A percentile compares a stretch with the other conserved stretches of the same genome.
phyloP scores from a whole-genome alignment of 2,113 vertebrate species.

The Mesembrinibis cayennensis region DNA sequence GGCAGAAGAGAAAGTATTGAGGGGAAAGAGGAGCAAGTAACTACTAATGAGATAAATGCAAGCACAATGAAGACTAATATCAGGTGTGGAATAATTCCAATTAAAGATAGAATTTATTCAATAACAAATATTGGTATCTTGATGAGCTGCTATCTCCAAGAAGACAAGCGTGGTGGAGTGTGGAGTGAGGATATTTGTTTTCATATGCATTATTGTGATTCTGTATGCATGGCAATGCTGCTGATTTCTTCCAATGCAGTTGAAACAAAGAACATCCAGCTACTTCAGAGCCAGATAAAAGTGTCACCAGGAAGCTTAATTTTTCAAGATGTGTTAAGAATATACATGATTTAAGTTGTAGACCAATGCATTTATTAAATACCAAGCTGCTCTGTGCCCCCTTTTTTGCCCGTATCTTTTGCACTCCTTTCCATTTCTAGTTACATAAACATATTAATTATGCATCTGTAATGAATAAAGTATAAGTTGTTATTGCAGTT shows the following conservation, averaged over 20 bases:
- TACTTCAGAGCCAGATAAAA: background rate
- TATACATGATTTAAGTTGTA: background rate
- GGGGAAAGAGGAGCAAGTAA: background rate
- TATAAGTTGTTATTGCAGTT: background rate
- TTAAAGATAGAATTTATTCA: background rate
- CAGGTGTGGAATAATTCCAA: background rate
- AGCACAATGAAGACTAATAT: background rate
- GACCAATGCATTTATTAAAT: background rate
- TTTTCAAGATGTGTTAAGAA: background rate
- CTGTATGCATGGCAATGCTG: background rate
- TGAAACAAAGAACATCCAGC: background rate
- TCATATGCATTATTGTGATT: background rate
- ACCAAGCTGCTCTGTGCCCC: background rate
- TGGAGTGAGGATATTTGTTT: background rate
- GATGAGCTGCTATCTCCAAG: background rate
- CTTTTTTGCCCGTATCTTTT: background rate
- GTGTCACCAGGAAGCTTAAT: background rate
- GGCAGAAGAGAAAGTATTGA: background rate
- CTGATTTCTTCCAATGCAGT: background rate
- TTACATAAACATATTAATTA: background rate
- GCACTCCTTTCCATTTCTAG: background rate
- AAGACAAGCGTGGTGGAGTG: rapidly evolving
- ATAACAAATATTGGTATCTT: background rate
- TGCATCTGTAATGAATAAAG: background rate
- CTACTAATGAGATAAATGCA: background rate